These are phyloP conservation scores for Xenopus borealis DNA, from an alignment of 2,113 vertebrate genomes.

Conservation along the genomic window DNA sequence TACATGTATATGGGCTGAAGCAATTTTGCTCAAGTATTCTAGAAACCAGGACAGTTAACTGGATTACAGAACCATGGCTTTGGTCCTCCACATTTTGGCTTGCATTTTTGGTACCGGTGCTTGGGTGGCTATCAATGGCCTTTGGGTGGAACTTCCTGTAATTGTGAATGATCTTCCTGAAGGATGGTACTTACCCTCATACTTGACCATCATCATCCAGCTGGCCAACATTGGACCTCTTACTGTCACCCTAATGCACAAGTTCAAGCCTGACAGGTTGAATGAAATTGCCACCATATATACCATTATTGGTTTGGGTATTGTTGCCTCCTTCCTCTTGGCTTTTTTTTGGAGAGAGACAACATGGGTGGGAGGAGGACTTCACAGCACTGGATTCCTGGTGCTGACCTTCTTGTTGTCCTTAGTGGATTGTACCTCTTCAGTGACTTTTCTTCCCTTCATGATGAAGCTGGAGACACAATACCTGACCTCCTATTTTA, in stretches of 20 bases:
- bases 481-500: constrained; percentile 82
- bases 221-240: constrained; percentile 87
- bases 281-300: constrained; percentile 75
- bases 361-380: constrained; percentile 52
- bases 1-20: too few species aligned
- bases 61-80: constrained; percentile 63
- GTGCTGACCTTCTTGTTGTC: constrained; percentile 86
- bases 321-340: constrained; percentile 72
- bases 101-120: constrained; percentile 84
- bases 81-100: constrained; percentile 78
- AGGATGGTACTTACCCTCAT: constrained; percentile 89
- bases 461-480: constrained; percentile 82
- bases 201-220: constrained; percentile 92
- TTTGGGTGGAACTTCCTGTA: constrained; percentile 92
- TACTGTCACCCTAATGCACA: constrained; percentile 79
- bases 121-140: constrained; percentile 91
- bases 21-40: too few species aligned
- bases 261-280: constrained; percentile 67
- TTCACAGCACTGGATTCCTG: constrained; percentile 77
- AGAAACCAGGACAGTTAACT: too few species aligned
- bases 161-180: constrained; percentile 84
- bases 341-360: constrained; percentile 81
- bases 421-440: constrained; percentile 93
- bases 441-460: constrained; percentile 93
- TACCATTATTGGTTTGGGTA: constrained; percentile 67